Percentiles rank a stretch among this genome's conserved stretches.
phyloP scores from a whole-genome alignment of 2,113 vertebrate species.

The Isichthys henryi region DNA sequence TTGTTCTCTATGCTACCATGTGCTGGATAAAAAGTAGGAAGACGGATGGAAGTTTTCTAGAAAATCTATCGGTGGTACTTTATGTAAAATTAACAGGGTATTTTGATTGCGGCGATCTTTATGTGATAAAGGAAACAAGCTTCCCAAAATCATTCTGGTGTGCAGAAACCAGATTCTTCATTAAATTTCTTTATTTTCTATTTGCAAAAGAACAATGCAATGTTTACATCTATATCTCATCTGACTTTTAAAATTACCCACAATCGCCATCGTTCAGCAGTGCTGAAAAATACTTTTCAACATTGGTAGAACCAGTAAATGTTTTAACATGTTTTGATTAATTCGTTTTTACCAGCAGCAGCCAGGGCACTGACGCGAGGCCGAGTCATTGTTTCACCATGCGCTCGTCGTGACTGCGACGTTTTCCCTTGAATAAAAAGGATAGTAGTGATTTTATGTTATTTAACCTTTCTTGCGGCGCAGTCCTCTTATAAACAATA shows the following conservation, averaged over 20 bases:
- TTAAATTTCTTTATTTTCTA: conserved; percentile 24
- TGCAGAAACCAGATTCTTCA: background rate
- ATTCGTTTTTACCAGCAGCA: background rate
- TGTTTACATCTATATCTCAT: conserved; percentile 44
- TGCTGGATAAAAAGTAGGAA: background rate
- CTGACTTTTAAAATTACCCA: background rate
- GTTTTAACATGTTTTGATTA: background rate
- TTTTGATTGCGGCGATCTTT: conserved; percentile 18
- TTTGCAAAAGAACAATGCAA: conserved; percentile 47
- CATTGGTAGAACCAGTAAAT: background rate
- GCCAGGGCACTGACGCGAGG: no score
- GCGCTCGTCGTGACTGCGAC: background rate
- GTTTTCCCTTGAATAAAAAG: background rate
- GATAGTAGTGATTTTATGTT: background rate
- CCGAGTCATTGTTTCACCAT: background rate
- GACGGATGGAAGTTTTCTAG: background rate
- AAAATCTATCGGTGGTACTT: background rate
- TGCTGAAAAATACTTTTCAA: background rate
- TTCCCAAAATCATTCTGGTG: background rate
- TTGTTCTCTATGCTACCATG: background rate
- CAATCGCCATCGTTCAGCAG: background rate
- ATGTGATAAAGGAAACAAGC: conserved; percentile 45
- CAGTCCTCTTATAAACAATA: background rate
- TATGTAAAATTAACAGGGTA: background rate
- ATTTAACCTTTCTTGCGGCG: background rate